A percentile compares a stretch with the other conserved stretches of the same genome.
Conservation (phyloP, 2,113 vertebrate genomes). For the Anseranas semipalmata region DNA sequence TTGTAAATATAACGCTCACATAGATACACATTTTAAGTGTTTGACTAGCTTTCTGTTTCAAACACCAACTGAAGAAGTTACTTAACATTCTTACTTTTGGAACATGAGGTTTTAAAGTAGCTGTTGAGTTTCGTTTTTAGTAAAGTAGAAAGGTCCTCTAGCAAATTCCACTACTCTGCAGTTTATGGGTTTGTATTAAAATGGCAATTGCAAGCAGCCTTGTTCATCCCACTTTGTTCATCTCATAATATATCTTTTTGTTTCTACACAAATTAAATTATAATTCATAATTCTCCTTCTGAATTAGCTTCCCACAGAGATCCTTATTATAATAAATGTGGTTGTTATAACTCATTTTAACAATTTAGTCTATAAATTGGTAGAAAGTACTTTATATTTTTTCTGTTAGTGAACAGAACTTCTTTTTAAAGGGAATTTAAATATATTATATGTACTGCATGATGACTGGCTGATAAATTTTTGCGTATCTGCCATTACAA, state of each 20-base stretch:
- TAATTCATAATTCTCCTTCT: slow-evolving; percentile 51
- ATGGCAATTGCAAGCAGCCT: not conserved
- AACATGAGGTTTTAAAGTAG: not conserved
- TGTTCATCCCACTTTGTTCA: slow-evolving; percentile 7
- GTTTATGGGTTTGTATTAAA: not conserved
- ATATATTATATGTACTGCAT: not conserved
- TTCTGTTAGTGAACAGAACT: slow-evolving; percentile 14
- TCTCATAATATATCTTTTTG: not conserved
- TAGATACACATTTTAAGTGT: not conserved
- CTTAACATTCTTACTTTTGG: not conserved
- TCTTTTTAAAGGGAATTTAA: slow-evolving; percentile 35
- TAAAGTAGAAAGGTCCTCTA: not conserved
- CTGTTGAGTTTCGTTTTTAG: not conserved
- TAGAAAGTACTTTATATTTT: not conserved
- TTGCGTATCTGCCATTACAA: not conserved
- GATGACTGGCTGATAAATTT: not conserved
- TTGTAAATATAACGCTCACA: not conserved
- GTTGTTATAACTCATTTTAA: slow-evolving; percentile 34
- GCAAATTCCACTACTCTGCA: not conserved
- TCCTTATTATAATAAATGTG: slow-evolving; percentile 50
- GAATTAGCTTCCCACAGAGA: slow-evolving; percentile 62
- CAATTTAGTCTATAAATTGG: slow-evolving; percentile 43
- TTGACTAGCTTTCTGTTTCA: not conserved
- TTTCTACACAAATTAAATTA: slow-evolving; percentile 64
- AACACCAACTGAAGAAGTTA: not conserved